Base-by-base conservation (phyloP, 2,113 vertebrate species). In the Todiramphus saurophagus region DNA sequence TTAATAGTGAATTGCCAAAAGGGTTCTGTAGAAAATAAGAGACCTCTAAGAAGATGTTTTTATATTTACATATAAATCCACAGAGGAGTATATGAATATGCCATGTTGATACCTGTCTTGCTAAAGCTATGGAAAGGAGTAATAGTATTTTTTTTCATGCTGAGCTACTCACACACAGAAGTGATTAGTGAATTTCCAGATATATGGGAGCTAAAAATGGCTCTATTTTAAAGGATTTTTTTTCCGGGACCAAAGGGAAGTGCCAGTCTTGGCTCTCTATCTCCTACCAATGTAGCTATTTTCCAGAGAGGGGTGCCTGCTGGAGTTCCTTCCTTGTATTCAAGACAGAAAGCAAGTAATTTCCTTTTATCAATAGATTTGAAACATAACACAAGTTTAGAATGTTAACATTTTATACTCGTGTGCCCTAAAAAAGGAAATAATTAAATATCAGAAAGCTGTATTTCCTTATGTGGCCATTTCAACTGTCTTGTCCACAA, bases 51-150 rank as follows among this genome's bases (percentile, higher is more conserved):
- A 77, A 77, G 96, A 87, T 75, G 77, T 78, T 94, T 95, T 72
- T 78, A 69, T 93, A 89, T 94, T 96, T 96, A 92, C 89, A 53
- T 92, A 82, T 87, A 92, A 96, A 94, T 89, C 78, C 91, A 75
- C 17, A 16, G 80, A 90, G 53, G 69, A 68, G 53, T 96, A 30
- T 80, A 78, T 59, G 92, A 83, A 76, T 92, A 92, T 69, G 73
- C 80, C 74, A 24, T 62, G 77, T 83, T 82, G 80, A 76, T 93
- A 79, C 81, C 78, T 80, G 83, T 69, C 91, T 96, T 89, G 66
- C 89, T 96, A 89, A 92, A 96, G 77, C 90, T n/a, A 20, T 58
- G 68, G 89, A 90, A 76, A 31, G 50, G 66, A 91, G 74, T 62
- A 92, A 78, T 69, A 62, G 62, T 87, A 44, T 56, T 89, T 92